Base-by-base conservation (phyloP, 2,888 invertebrate genomes). In the Drosophila emarginata region DNA sequence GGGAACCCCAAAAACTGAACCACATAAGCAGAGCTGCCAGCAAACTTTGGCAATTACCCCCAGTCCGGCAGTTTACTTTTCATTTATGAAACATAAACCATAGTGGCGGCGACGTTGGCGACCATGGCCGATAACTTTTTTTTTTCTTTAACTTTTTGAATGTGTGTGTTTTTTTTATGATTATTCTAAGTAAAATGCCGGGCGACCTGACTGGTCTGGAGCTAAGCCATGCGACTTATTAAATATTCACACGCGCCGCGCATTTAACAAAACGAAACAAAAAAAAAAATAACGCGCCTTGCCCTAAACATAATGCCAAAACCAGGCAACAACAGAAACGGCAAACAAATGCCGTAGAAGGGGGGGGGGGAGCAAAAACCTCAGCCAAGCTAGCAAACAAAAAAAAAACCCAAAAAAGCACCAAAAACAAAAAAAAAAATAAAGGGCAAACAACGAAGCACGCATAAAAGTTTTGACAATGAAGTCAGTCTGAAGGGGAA, bases 191-290 rank as follows among this genome's bases (percentile, higher is more conserved):
- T 73, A 78, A 87, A 77, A 76, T 67, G 72, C 67, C 72, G 61
- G 66, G 65, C 61, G 68, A 67, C 45, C 54, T 71, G 63, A 61
- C 9, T 59, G 26, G 67, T 40, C 45, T 57, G 14, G 28, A 15
- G n/a, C 15, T 56, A 15, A 32, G 81, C 72, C 72, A 65, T 76
- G 67, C 74, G 76, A 67, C 82, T 87, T 84, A 87, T 87, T 86
- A 86, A 86, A 87, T 87, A 86, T 86, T 86, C 86, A 87, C 85
- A 86, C 85, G 86, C 87, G 83, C 78, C 74, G 72, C 77, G 84
- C 84, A 81, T 87, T 85, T 81, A 82, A 80, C 87, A 80, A 83
- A 85, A 80, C 76, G 77, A 74, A 80, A 69, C 78, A 54, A 54
- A 54, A 52, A 37, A 36, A 36, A 36, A 70, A 67, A 72, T n/a